phyloP scores from a whole-genome alignment of 2,113 vertebrate species.

The Zosterops lateralis region DNA sequence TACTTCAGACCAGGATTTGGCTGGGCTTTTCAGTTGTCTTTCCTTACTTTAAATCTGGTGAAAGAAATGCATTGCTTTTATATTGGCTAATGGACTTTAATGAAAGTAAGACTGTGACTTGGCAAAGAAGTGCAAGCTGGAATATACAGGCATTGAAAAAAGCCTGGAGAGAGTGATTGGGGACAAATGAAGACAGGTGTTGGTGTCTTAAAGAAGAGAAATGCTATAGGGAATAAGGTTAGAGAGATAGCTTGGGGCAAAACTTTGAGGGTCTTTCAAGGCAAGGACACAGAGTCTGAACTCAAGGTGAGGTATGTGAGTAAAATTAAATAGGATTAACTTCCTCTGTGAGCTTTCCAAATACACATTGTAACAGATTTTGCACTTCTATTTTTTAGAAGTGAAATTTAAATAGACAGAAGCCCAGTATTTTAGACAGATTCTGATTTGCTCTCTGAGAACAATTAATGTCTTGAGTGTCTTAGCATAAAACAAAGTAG shows the following conservation, averaged over 20 bases:
- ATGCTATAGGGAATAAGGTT: neutral
- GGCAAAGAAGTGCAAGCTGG: neutral
- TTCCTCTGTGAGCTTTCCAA: neutral
- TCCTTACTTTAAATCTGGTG: neutral
- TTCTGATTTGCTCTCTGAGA: neutral
- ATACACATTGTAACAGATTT: neutral
- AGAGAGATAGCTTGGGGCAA: neutral
- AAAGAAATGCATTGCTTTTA: neutral
- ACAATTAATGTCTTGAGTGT: neutral
- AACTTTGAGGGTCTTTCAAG: slow-evolving; percentile 9
- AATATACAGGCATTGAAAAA: slow-evolving; percentile 5
- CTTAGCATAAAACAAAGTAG: neutral
- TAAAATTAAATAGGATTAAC: neutral
- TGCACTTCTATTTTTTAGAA: neutral
- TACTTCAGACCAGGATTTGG: neutral
- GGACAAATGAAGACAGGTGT: slow-evolving; percentile 37
- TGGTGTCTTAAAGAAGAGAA: neutral
- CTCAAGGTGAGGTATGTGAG: neutral
- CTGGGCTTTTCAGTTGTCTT: neutral
- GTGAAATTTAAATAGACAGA: neutral
- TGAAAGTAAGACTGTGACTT: neutral
- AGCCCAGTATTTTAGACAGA: neutral
- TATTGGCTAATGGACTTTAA: neutral
- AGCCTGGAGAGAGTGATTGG: neutral
- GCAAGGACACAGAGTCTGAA: slow-evolving; percentile 23